A percentile compares a stretch with the other conserved stretches of the same genome.
These are phyloP conservation scores for Dione juno DNA, from an alignment of 2,888 invertebrate genomes.

Conservation along the genomic window DNA sequence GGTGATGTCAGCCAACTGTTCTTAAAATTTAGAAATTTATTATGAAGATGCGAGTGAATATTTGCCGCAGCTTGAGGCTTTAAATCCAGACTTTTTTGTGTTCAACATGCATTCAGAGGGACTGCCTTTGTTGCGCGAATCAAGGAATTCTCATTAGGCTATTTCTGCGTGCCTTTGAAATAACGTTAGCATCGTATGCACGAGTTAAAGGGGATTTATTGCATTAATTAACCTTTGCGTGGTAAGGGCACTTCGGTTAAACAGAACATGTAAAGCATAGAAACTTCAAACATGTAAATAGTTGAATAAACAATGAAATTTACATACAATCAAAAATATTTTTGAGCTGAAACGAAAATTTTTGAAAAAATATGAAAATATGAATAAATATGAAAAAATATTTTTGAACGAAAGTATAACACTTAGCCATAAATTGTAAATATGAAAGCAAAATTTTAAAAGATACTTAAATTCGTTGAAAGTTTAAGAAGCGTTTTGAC, in stretches of 20 bases:
- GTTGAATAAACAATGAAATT: conserved; percentile 21
- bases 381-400: no score
- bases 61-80: conserved; percentile 57
- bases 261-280: conserved; percentile 30
- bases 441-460: not conserved
- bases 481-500: conserved; percentile 26
- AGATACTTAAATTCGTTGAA: conserved; percentile 1
- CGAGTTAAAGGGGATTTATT: conserved; percentile 57
- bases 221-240: conserved; percentile 51
- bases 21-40: not conserved
- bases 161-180: conserved; percentile 70
- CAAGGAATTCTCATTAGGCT: conserved; percentile 76
- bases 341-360: no score
- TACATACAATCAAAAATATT: not conserved
- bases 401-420: not conserved
- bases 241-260: conserved; percentile 49
- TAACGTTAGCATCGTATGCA: conserved; percentile 67
- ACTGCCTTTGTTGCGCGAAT: conserved; percentile 66
- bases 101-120: conserved; percentile 71
- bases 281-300: conserved; percentile 23
- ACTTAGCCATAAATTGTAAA: not conserved
- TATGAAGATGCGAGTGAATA: conserved; percentile 28
- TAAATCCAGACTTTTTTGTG: conserved; percentile 68
- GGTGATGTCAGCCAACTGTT: not conserved
- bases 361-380: no score